phyloP scores from a whole-genome alignment of 2,888 invertebrate genomes.

The Synergus laeviventris region DNA sequence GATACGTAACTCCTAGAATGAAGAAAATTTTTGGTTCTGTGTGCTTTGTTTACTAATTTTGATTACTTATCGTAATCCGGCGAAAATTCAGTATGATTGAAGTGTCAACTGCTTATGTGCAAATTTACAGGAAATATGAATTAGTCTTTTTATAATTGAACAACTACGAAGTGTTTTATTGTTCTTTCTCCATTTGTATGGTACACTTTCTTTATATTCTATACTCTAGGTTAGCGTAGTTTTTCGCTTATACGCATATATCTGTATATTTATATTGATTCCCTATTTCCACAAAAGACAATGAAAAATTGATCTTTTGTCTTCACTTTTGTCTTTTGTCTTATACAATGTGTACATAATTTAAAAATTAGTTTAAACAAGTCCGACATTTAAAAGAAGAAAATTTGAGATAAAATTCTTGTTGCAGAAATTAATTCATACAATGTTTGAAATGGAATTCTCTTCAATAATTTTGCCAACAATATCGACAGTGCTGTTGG shows the following conservation, averaged over 20 bases:
- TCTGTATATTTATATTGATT: background rate
- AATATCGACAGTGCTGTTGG: conserved; percentile 76
- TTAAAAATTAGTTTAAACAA: too few relatives aligned
- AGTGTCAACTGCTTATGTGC: background rate
- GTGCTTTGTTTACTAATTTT: background rate
- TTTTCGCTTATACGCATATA: background rate
- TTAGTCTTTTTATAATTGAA: background rate
- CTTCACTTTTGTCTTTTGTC: too few relatives aligned
- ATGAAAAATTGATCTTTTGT: background rate
- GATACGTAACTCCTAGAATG: background rate
- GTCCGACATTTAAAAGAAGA: too few relatives aligned
- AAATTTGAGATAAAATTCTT: background rate
- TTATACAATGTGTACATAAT: too few relatives aligned
- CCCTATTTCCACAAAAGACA: background rate
- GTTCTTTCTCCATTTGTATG: background rate
- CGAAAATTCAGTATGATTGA: background rate
- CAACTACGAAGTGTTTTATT: background rate
- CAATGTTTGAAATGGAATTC: conserved; percentile 68
- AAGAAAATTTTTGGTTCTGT: background rate
- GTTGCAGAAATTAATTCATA: conserved; percentile 39
- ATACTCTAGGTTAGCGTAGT: background rate
- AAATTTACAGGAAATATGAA: background rate
- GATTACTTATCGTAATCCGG: background rate
- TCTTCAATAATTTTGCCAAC: conserved; percentile 73
- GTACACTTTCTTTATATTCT: background rate